Conservation (phyloP, 2,888 invertebrate genomes). For the Drosophila borealis region DNA sequence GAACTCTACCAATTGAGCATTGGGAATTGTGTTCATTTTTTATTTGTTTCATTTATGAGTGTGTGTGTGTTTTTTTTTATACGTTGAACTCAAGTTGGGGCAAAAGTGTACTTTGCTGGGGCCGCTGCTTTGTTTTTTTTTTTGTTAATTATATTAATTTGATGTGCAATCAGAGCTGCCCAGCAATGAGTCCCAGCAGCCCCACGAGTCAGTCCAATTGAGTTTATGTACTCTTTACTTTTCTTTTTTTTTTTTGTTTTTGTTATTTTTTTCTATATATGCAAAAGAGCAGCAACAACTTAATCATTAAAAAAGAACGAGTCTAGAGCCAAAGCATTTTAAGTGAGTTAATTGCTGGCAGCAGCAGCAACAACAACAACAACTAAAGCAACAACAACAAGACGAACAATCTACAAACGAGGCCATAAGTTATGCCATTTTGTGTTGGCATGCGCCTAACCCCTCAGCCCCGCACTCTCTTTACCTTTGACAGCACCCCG, state of each 20-base stretch:
- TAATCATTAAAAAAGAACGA: slow-evolving; percentile 56
- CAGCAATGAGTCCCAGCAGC: slow-evolving; percentile 1
- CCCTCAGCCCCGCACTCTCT: not conserved
- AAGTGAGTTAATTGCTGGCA: slow-evolving; percentile 64
- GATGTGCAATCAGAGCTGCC: slow-evolving; percentile 63
- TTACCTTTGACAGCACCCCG: slow-evolving; percentile 5
- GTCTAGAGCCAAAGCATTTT: slow-evolving; percentile 62
- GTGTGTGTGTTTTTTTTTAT: slow-evolving; percentile 16
- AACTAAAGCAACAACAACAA: slow-evolving; percentile 25
- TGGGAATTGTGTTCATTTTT: slow-evolving; percentile 30
- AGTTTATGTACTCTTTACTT: slow-evolving; percentile 13
- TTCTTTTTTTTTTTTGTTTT: not conserved
- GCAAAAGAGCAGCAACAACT: slow-evolving; percentile 36
- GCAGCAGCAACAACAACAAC: slow-evolving; percentile 19
- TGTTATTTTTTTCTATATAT: slow-evolving; percentile 4
- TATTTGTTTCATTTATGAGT: slow-evolving; percentile 19
- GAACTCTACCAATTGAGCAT: slow-evolving; percentile 75
- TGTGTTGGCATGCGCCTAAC: slow-evolving; percentile 47
- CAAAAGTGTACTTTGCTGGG: slow-evolving; percentile 49
- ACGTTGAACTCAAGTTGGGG: slow-evolving; percentile 31
- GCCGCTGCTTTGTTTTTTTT: slow-evolving; percentile 52
- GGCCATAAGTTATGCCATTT: slow-evolving; percentile 77
- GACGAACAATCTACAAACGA: slow-evolving; percentile 46
- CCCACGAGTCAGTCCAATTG: slow-evolving; percentile 35
- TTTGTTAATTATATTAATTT: slow-evolving; percentile 70